Base-by-base conservation (phyloP, 2,797 vertebrate genomes). In the Centroberyx gerrardi region DNA sequence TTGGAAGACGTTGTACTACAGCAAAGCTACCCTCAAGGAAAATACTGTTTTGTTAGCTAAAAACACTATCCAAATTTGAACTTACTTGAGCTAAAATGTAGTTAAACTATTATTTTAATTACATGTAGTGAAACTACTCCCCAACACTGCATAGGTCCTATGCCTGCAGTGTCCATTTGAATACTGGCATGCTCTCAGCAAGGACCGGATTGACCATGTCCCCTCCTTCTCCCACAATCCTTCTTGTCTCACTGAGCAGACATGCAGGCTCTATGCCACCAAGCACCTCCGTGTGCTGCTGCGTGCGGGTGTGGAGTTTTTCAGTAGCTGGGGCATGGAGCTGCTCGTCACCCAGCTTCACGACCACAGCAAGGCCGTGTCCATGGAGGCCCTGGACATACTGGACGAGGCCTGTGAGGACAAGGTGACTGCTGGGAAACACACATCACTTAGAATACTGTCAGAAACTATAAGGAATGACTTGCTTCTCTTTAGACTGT, bases 291-390 rank as follows among this genome's bases (percentile, higher is more conserved):
- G 98, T 42, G 98, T 99, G 71, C 92, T 99, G 78, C 92, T 99
- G 75, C 96, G 98, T 80, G 98, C 98, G 1, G 96, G 97, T 8
- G 98, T 99, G 64, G 98, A 99, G 92, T 99, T 99, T 91, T 99
- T 99, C 94, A 99, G 97, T 79, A 99, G 97, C 85, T 99, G 98
- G 98, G 98, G 98, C 56, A 99, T 99, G 87, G 98, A 99, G 88
- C 95, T 99, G 89, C 92, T 99, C 77, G 97, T 98, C 89, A 99
- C 98, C n/a, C 98, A 99, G 89, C 96, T 99, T 56, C 98, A 99
- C 8, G 98, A 99, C 93, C 97, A 98, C 94, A 98, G 95, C 94
- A 98, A 98, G 93, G 95, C 95, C 1, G 96, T 99, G 88, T 98
- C 97, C 83, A 96, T 97, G 67, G 98, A 99, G 92, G 98, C 98